Base-by-base conservation (phyloP, 2,113 vertebrate genomes). In the Tupaia tana region DNA sequence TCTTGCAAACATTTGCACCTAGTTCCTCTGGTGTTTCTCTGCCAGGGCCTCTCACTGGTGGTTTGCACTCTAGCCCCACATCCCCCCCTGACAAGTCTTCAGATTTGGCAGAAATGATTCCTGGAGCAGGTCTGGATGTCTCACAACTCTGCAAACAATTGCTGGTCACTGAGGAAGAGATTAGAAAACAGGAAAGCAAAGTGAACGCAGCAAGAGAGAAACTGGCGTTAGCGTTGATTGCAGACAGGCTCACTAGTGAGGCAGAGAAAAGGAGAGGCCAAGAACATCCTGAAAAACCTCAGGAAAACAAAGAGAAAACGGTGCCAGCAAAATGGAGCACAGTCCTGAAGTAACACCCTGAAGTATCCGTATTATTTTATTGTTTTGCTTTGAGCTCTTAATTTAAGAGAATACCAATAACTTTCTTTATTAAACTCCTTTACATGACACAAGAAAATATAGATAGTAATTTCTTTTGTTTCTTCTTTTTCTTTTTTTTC, bases 151-250 rank as follows among this genome's bases (percentile, higher is more conserved):
- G 43, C 92, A 25, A 58, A 81, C 91, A 79, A 6, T 89, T 94
- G 79, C 70, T 97, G 84, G 92, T 97, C 10, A 95, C 96, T 0
- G 96, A 96, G 89, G 96, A 96, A 67, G 96, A 96, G 5, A 96
- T 97, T 74, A 95, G 54, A 61, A 94, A 64, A 63, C 97, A 97
- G 81, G 97, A 97, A 61, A 82, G 24, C 52, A 95, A 78, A 75
- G 96, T 96, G 92, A 77, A 96, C 67, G 34, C 3, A 22, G 95
- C 85, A 7, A 96, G 97, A 81, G 90, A 97, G 79, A 96, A 85
- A 70, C 54, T 97, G 66, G 80, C 96, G 0, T 12, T 24, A 27
- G 97, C 81, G 0, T 0, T 97, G 96, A 67, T 54, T 3, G 77
- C 64, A 15, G 84, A 97, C 22, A 81, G 73, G 16, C 34, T 96